Percentiles rank a stretch among this genome's conserved stretches.
Conservation (phyloP, 2,797 vertebrate species). For the Xerus rutilus region DNA sequence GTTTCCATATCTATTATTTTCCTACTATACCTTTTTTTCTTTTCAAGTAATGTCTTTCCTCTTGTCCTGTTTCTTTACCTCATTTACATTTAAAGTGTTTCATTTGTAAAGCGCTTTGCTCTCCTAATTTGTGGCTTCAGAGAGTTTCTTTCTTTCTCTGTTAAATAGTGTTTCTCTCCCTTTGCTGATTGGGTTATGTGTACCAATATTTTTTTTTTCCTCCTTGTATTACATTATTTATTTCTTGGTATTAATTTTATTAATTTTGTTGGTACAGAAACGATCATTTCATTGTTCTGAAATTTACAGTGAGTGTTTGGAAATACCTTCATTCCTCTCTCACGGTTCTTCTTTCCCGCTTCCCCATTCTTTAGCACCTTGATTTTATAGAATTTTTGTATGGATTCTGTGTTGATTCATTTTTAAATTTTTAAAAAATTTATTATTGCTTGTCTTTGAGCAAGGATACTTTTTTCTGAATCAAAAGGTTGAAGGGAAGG, state of each 20-base stretch:
- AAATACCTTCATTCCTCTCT: background rate
- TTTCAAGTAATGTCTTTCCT: background rate
- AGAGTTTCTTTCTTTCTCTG: background rate
- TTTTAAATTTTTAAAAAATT: background rate
- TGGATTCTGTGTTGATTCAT: background rate
- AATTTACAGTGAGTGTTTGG: background rate
- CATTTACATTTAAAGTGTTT: background rate
- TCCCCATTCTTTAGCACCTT: background rate
- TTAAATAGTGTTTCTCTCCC: background rate
- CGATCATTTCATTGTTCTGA: background rate
- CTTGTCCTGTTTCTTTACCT: background rate
- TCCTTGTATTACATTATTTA: background rate
- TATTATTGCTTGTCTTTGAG: background rate
- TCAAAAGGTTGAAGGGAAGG: background rate
- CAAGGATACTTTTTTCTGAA: background rate
- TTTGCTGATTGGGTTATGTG: background rate
- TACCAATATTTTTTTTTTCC: background rate
- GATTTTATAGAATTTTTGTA: background rate
- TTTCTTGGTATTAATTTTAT: background rate
- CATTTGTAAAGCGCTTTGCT: background rate
- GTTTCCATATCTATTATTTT: background rate
- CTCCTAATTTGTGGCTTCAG: background rate
- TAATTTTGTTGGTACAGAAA: background rate
- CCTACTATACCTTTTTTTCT: background rate
- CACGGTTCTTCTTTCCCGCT: background rate